Evolutionary conservation across 2,113 vertebrate species (phyloP), one percentile per base, ranked within the genome.

Genomic region (Sisor rabdophorus): DNA sequence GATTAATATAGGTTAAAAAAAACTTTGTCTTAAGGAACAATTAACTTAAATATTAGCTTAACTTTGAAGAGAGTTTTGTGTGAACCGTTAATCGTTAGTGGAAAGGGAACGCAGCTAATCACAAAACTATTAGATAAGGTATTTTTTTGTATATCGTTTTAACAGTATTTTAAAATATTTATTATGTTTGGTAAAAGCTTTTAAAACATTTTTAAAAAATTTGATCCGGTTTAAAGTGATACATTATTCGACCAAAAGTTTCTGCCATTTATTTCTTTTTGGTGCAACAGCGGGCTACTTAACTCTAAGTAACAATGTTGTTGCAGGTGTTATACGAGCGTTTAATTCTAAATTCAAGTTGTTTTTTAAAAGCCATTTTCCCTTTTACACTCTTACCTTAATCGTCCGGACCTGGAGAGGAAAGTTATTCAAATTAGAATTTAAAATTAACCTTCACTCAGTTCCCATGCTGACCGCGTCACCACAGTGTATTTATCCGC

Each of bases 361-460:
- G 15, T n/a, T 20, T 47, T 56, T 8, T 44, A 72, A 56, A 26
- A 1, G 0, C 4, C 0, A 28, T 22, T 54, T 71, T 11, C 10
- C 0, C 7, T 32, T 7, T 1, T 16, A 32, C n/a, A 17, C 2
- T n/a, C 54, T 58, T 15, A 72, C 70, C 52, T 55, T 4, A 2
- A 36, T 1, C 3, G 1, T 16, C 2, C 20, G 15, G 0, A 2
- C 2, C 30, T 55, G 0, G n/a, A 54, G 17, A n/a, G 28, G 0
- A 1, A 15, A 7, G 3, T 36, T 4, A 16, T 17, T 54, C 13
- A 56, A 47, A n/a, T n/a, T n/a, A n/a, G n/a, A n/a, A n/a, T n/a
- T 64, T 65, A 67, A 67, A 4, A 36, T 36, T 36, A 4, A 7
- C 13, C 6, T 36, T 12, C 5, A n/a, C 1, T 20, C 3, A 56